Percentiles rank a stretch among this genome's conserved stretches.
phyloP scores from a whole-genome alignment of 92 coral and sea anemone species.

The Umimayanthus chanpuru region DNA sequence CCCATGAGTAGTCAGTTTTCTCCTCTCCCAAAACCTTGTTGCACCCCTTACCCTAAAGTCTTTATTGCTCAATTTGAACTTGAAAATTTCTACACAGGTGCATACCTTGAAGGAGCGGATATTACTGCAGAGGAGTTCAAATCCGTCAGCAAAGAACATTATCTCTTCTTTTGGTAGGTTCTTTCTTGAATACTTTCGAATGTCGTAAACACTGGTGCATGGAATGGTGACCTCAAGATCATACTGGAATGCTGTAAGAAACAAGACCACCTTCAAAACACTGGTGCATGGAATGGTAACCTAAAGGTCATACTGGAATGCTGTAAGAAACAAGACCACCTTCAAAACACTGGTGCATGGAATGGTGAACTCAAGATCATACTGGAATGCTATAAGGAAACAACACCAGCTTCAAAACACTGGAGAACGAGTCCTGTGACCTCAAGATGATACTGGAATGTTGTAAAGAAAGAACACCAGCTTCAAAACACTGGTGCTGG shows the following conservation, averaged over 20 bases:
- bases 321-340: too few relatives aligned
- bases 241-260: conserved; percentile 57
- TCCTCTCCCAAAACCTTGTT: too few relatives aligned
- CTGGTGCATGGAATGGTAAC: conserved; percentile 86
- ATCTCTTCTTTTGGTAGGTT: conserved; percentile 76
- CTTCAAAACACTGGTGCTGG: too few relatives aligned
- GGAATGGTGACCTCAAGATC: conserved; percentile 81
- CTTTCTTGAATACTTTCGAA: conserved; percentile 82
- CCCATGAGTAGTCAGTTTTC: too few relatives aligned
- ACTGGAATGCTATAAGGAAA: conserved; percentile 53
- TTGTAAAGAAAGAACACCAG: background rate
- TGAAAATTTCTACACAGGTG: background rate
- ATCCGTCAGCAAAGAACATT: conserved; percentile 81
- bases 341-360: conserved; percentile 89
- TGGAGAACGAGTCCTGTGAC: conserved; percentile 83
- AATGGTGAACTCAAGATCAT: conserved; percentile 73
- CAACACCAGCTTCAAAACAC: conserved; percentile 41
- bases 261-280: too few relatives aligned
- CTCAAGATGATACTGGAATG: conserved; percentile 65
- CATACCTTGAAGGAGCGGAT: conserved; percentile 86
- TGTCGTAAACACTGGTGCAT: conserved; percentile 84
- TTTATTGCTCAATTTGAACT: too few relatives aligned
- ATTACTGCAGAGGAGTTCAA: conserved; percentile 89
- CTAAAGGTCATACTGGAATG: conserved; percentile 65
- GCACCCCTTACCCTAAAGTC: too few relatives aligned